Evolutionary conservation across 2,797 vertebrate species (phyloP).

Genomic region (Lepilemur ruficaudatus): DNA sequence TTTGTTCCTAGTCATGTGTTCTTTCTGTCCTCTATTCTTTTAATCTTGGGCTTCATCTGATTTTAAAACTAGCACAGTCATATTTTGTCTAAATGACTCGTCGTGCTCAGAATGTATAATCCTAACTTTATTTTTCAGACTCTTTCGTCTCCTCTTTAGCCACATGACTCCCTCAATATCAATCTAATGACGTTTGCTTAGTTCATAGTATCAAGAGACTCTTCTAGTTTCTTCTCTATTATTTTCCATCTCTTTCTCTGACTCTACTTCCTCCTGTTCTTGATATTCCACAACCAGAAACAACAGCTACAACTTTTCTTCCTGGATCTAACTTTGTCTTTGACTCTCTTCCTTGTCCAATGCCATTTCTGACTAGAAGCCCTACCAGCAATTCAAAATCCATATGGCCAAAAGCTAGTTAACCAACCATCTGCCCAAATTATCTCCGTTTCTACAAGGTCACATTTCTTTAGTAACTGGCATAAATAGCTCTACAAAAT

Average conservation of each 20-base stretch:
- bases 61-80: background rate
- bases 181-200: background rate
- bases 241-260: background rate
- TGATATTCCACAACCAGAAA: background rate
- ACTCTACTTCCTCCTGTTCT: background rate
- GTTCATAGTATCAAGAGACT: background rate
- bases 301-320: background rate
- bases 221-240: background rate
- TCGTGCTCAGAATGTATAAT: background rate
- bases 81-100: constrained; percentile 30
- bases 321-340: background rate
- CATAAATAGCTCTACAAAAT: background rate
- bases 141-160: background rate
- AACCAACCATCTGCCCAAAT: background rate
- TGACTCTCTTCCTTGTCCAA: background rate
- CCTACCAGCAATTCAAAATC: background rate
- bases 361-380: background rate
- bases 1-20: background rate
- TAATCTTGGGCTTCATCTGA: background rate
- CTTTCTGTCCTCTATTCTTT: background rate
- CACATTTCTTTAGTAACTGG: background rate
- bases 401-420: background rate
- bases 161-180: background rate
- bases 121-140: background rate
- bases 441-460: background rate